These are phyloP conservation scores for Ptychobarbus kaznakovi DNA, from an alignment of 2,797 vertebrate species.

Conservation along the genomic window DNA sequence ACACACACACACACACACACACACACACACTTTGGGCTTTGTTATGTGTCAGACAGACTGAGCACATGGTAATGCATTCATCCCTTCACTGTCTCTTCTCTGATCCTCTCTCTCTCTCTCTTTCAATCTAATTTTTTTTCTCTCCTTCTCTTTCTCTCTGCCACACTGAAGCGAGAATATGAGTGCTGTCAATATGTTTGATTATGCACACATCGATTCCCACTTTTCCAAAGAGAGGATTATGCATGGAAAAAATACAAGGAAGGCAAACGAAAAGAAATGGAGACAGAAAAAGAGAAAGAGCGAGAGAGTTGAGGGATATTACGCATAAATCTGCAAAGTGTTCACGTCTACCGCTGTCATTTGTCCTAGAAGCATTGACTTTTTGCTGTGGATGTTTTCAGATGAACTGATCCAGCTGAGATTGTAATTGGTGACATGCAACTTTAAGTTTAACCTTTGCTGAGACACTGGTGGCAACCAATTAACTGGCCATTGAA, in stretches of 20 bases:
- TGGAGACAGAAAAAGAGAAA: conserved; percentile 26
- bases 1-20: conserved; percentile 76
- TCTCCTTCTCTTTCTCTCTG: conserved; percentile 42
- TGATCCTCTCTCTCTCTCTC: conserved; percentile 61
- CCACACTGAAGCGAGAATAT: conserved; percentile 75
- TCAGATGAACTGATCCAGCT: conserved; percentile 84
- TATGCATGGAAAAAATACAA: conserved; percentile 63
- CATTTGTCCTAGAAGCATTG: conserved; percentile 82
- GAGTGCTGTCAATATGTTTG: conserved; percentile 83
- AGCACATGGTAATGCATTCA: conserved; percentile 99
- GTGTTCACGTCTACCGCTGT: conserved; percentile 74
- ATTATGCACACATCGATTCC: conserved; percentile 85
- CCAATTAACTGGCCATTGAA: conserved; percentile 84
- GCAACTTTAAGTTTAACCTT: conserved; percentile 84
- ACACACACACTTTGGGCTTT: conserved; percentile 87
- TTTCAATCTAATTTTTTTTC: conserved; percentile 40
- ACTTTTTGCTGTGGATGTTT: conserved; percentile 82
- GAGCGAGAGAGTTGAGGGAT: conserved; percentile 32
- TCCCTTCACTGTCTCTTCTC: conserved; percentile 80
- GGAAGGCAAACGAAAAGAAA: conserved; percentile 43
- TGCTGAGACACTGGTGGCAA: conserved; percentile 80
- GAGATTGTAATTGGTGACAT: conserved; percentile 84
- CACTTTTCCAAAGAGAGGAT: conserved; percentile 71
- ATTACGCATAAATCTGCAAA: conserved; percentile 66
- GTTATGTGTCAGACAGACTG: conserved; percentile 96